Evolutionary conservation across 2,797 vertebrate genomes (phyloP).

Genomic region (Pangasius krempfi): DNA sequence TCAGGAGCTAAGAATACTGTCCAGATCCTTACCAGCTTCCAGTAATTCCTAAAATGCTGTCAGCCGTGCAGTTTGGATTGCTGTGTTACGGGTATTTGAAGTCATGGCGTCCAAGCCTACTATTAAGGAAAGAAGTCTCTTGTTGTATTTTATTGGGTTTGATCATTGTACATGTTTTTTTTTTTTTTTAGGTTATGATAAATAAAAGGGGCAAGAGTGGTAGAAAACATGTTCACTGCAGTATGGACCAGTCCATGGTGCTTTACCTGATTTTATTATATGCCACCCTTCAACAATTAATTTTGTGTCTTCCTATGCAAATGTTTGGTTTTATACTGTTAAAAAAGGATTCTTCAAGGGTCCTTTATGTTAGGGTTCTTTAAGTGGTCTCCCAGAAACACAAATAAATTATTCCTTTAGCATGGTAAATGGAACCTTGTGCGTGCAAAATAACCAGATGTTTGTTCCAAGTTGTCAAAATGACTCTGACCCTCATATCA

Average conservation of each 20-base stretch:
- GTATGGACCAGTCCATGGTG: not conserved
- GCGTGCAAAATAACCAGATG: not conserved
- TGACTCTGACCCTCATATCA: not conserved
- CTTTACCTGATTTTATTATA: not conserved
- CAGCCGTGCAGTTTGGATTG: slow-evolving; percentile 30
- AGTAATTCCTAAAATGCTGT: slow-evolving; percentile 41
- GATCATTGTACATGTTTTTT: not conserved
- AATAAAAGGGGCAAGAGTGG: not conserved
- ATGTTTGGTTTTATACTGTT: not conserved
- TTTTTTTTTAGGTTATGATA: not conserved
- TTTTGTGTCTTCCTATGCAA: not conserved
- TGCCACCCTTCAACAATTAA: not conserved
- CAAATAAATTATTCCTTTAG: not conserved
- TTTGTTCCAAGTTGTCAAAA: not conserved
- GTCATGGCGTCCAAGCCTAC: slow-evolving; percentile 29
- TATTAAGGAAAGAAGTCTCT: slow-evolving; percentile 31
- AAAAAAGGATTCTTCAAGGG: not conserved
- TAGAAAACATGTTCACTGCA: not conserved
- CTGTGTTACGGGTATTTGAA: slow-evolving; percentile 35
- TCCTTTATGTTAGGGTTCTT: not conserved
- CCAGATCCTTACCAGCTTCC: slow-evolving; percentile 33
- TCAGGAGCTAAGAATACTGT: slow-evolving; percentile 37
- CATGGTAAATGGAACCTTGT: not conserved
- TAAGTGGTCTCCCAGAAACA: not conserved
- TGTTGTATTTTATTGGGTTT: slow-evolving; percentile 30